Evolutionary conservation across 1,140 invertebrate species (phyloP).

Genomic region (Heliothis virescens): DNA sequence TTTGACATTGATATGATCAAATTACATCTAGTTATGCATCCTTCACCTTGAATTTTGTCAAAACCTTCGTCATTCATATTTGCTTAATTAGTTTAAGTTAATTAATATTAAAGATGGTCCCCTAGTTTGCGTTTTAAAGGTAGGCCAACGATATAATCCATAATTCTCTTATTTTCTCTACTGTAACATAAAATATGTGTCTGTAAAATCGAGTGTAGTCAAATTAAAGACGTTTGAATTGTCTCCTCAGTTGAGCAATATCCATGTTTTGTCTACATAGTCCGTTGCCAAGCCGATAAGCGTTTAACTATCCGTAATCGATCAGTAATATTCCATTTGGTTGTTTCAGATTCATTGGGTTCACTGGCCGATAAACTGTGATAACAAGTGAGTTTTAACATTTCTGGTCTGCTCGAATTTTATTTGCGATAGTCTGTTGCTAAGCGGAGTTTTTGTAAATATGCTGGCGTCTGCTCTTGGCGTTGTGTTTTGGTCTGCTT

Average conservation of each 20-base stretch:
- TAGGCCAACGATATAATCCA: too few species aligned
- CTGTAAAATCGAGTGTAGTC: too few species aligned
- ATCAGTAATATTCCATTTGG: slow-evolving; percentile 63
- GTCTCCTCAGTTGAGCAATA: not conserved
- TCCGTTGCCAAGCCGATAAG: slow-evolving; percentile 34
- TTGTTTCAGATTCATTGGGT: slow-evolving; percentile 71
- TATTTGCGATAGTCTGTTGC: slow-evolving; percentile 31
- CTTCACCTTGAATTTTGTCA: too few species aligned
- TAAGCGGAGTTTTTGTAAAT: not conserved
- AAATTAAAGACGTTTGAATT: too few species aligned
- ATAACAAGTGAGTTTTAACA: slow-evolving; percentile 66
- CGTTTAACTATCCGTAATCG: slow-evolving; percentile 48
- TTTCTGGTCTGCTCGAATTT: slow-evolving; percentile 7
- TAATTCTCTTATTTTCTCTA: too few species aligned
- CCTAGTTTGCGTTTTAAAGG: too few species aligned
- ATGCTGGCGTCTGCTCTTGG: not conserved
- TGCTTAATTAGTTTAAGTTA: too few species aligned
- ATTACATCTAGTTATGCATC: too few species aligned
- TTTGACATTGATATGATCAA: not conserved
- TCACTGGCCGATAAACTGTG: slow-evolving; percentile 69
- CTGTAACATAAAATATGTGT: too few species aligned
- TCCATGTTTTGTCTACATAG: not conserved
- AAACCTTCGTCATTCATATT: too few species aligned
- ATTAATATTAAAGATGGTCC: too few species aligned
- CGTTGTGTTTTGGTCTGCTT: not conserved